These are phyloP conservation scores for Fregata magnificens DNA, from an alignment of 2,113 vertebrate species.

Conservation along the genomic window DNA sequence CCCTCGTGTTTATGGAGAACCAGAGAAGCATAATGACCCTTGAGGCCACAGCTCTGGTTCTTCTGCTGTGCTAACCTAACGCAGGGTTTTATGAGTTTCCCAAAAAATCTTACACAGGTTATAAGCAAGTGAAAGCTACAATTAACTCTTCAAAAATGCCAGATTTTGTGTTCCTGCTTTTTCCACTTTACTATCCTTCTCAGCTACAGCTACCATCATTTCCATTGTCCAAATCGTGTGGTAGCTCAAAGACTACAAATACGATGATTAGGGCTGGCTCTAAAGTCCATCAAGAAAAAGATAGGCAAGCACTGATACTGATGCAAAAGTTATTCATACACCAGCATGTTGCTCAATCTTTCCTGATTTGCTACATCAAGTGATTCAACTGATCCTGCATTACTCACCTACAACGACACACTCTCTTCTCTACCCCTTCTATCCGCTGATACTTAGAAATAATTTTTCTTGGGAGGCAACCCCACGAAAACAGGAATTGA, in stretches of 20 bases:
- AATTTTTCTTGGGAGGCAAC: background rate
- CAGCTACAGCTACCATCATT: background rate
- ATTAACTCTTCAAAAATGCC: background rate
- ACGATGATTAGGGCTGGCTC: background rate
- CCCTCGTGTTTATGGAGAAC: background rate
- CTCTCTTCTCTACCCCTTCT: background rate
- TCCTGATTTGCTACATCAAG: background rate
- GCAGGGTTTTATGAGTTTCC: background rate
- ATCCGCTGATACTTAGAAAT: background rate
- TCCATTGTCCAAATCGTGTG: background rate
- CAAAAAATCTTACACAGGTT: background rate
- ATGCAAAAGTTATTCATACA: background rate
- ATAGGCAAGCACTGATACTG: background rate
- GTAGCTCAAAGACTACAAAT: background rate
- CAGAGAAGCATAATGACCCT: rapidly evolving
- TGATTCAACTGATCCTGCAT: background rate
- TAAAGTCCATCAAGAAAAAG: background rate
- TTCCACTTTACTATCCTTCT: background rate
- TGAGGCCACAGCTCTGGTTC: background rate
- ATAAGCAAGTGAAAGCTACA: background rate
- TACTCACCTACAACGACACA: background rate
- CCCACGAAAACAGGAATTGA: background rate
- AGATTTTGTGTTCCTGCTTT: background rate
- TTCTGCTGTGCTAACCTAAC: background rate
- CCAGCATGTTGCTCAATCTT: background rate